phyloP scores from a whole-genome alignment of 2,113 vertebrate genomes.

The Neolamprologus falcicula region DNA sequence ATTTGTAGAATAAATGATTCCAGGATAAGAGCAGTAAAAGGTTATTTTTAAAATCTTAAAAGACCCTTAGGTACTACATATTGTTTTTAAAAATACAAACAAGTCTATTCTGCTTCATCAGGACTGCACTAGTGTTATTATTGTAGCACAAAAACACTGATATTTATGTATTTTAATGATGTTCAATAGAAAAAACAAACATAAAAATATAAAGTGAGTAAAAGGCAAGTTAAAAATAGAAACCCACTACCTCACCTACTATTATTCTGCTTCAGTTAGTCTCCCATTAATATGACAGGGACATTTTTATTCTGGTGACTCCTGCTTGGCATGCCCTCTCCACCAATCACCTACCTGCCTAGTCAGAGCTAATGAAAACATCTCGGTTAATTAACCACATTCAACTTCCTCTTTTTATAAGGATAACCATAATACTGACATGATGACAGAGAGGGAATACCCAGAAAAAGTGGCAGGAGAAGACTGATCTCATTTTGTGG shows the following conservation, averaged over 20 bases:
- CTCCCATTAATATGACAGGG: background rate
- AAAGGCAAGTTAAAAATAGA: slow-evolving; percentile 17
- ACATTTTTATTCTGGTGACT: slow-evolving; percentile 12
- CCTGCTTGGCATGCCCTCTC: background rate
- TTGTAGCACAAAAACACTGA: background rate
- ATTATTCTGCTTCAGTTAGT: background rate
- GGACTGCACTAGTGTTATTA: background rate
- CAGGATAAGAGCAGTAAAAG: background rate
- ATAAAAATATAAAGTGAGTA: background rate
- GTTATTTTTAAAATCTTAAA: background rate
- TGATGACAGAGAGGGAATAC: background rate
- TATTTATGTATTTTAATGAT: background rate
- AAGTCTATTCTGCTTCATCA: background rate
- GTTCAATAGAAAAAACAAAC: background rate
- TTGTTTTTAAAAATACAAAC: background rate
- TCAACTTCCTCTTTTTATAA: slow-evolving; percentile 11
- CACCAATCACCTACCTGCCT: background rate
- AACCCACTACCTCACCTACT: background rate
- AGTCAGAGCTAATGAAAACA: slow-evolving; percentile 31
- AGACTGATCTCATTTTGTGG: background rate
- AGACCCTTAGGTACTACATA: background rate
- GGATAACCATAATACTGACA: background rate
- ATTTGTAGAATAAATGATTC: background rate
- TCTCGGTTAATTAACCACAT: slow-evolving; percentile 43
- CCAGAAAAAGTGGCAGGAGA: background rate